Conservation (phyloP, 2,113 vertebrate species). For the Isichthys henryi region DNA sequence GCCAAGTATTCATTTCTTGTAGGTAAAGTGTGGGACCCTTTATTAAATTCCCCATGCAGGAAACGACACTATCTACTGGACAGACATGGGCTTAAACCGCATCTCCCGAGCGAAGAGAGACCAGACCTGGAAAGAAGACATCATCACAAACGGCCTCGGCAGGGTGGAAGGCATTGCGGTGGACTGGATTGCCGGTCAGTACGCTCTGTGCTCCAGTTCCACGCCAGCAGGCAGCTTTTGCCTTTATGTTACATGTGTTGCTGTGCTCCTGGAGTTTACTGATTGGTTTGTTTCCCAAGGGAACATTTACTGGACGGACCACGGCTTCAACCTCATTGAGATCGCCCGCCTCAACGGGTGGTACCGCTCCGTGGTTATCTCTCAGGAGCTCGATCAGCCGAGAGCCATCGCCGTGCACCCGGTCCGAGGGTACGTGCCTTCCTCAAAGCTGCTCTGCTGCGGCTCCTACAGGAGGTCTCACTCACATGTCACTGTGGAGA, state of each 20-base stretch:
- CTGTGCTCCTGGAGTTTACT: neutral
- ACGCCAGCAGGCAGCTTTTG: neutral
- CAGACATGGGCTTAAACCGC: constrained; percentile 95
- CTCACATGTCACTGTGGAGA: neutral
- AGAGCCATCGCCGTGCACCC: constrained; percentile 88
- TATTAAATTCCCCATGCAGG: constrained; percentile 49
- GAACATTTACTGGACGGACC: constrained; percentile 97
- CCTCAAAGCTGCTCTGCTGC: neutral
- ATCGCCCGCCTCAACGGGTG: constrained; percentile 86
- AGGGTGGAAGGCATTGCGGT: constrained; percentile 93
- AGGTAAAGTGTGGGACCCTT: constrained; percentile 33
- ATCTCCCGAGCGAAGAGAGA: constrained; percentile 90
- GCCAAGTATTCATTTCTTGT: constrained; percentile 19
- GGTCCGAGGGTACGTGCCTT: constrained; percentile 67
- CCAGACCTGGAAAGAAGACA: constrained; percentile 95
- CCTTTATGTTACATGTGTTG: neutral
- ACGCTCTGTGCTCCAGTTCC: neutral
- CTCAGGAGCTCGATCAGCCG: constrained; percentile 89
- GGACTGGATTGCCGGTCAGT: constrained; percentile 93
- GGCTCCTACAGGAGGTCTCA: neutral
- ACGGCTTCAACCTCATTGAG: constrained; percentile 94
- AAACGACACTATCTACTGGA: constrained; percentile 98
- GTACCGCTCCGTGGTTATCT: constrained; percentile 89
- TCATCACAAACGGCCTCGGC: constrained; percentile 88
- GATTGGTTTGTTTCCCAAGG: constrained; percentile 55